phyloP scores from a whole-genome alignment of 2,888 invertebrate genomes.

The Anaspis maculata region DNA sequence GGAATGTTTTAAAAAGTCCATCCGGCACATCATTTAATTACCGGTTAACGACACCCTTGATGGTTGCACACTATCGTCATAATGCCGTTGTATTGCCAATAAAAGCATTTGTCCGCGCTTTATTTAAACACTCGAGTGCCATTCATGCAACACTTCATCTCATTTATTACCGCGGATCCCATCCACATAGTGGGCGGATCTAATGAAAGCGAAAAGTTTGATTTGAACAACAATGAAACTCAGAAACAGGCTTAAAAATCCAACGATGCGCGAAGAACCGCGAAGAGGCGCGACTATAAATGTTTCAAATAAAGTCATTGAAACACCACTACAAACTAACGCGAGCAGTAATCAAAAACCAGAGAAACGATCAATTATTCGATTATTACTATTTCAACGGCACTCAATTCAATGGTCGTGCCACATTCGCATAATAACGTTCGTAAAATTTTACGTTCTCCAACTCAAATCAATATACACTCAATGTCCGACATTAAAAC shows the following conservation, averaged over 20 bases:
- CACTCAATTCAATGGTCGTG: slow-evolving; percentile 34
- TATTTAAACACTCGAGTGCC: slow-evolving; percentile 21
- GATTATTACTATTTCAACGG: slow-evolving; percentile 36
- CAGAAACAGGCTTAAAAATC: too few relatives aligned
- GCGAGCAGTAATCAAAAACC: slow-evolving; percentile 31
- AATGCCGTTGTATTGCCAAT: slow-evolving; percentile 29
- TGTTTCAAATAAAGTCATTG: slow-evolving; percentile 21
- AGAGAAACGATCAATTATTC: slow-evolving; percentile 35
- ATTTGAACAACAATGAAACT: too few relatives aligned
- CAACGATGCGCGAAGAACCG: too few relatives aligned
- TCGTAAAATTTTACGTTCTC: slow-evolving; percentile 38
- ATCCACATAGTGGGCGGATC: too few relatives aligned
- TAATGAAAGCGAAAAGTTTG: too few relatives aligned
- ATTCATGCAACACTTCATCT: slow-evolving; percentile 20
- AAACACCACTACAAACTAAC: slow-evolving; percentile 24
- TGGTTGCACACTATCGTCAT: slow-evolving; percentile 25
- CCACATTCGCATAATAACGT: slow-evolving; percentile 36
- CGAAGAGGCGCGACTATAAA: too few relatives aligned
- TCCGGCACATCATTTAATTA: slow-evolving; percentile 40
- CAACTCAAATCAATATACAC: slow-evolving; percentile 33
- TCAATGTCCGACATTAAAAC: slow-evolving; percentile 31
- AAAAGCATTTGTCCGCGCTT: slow-evolving; percentile 30
- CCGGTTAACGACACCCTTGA: slow-evolving; percentile 40
- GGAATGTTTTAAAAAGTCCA: slow-evolving; percentile 32
- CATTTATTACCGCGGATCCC: slow-evolving; percentile 22